Conservation (phyloP, 2,888 invertebrate species). For the Helobdella robusta region DNA sequence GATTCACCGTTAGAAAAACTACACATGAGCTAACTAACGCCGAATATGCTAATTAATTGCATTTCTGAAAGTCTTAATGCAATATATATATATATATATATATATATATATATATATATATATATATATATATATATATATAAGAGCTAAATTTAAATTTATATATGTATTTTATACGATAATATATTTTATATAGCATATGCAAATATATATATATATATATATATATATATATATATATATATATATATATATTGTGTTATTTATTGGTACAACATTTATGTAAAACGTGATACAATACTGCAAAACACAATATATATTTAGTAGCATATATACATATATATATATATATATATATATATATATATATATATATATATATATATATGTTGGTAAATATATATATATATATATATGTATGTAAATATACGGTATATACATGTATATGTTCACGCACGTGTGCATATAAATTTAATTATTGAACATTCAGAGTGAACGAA, state of each 20-base stretch:
- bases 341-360: conserved; percentile 1
- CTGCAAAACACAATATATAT: neutral
- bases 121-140: conserved; percentile 1
- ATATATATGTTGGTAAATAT: neutral
- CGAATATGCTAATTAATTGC: no score
- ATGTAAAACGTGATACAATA: neutral
- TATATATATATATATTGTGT: neutral
- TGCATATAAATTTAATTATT: no score
- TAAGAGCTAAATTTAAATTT: neutral
- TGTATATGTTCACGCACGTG: no score
- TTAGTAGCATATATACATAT: neutral
- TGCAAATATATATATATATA: neutral
- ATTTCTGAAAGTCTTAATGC: no score
- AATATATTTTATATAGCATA: no score
- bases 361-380: conserved; percentile 12
- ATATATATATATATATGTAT: conserved; percentile 1
- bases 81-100: conserved; percentile 1
- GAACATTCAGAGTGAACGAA: no score
- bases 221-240: conserved; percentile 1
- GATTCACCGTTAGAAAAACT: no score
- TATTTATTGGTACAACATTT: neutral
- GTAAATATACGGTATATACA: conserved; percentile 17
- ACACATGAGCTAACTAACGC: no score
- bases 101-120: conserved; percentile 1
- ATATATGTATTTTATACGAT: no score